Evolutionary conservation across 2,888 invertebrate species (phyloP), one percentile per base, ranked within the genome.

Genomic region (Nemotelus pantherinus): DNA sequence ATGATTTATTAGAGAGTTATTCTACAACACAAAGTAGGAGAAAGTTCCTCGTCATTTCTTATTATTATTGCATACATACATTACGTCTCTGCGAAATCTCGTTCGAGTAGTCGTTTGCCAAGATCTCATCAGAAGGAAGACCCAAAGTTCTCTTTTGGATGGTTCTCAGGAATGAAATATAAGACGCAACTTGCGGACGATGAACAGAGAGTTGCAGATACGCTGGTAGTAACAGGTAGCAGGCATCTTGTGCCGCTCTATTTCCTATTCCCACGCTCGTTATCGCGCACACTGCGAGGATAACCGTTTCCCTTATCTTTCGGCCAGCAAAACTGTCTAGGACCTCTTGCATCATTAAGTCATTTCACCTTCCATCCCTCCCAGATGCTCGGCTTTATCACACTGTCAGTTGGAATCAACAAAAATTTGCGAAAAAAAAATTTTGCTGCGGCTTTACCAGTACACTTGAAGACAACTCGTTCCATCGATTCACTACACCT

Each of bases 211-310:
- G 57, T 5, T 9, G 57, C 3, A 57, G 10, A 25, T 57, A 57
- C 25, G 3, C n/a, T 57, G 57, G 10, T 2, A 9, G 57, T 57
- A 57, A 57, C 57, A 57, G 57, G 57, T 57, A 65, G 47, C 9
- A 9, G 7, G 65, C 43, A 65, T 65, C 65, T 44, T 45, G n/a
- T 7, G n/a, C 10, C 25, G 44, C 43, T 65, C 44, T 45, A 65
- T 65, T 65, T 65, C 65, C 10, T 65, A 7, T 45, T 41, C 65
- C 47, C 45, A 65, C 47, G 45, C 65, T 65, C 45, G 65, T 65
- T 65, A 65, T 65, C 45, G 65, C n/a, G 45, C 43, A 45, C 41
- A 45, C 45, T 25, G 47, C 6, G 45, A 9, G 65, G 65, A 65
- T 65, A 65, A 58, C n/a, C n/a, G 25, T 58, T 58, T 58, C n/a